Evolutionary conservation across 2,797 vertebrate species (phyloP).

Genomic region (Poliocrania exsul): DNA sequence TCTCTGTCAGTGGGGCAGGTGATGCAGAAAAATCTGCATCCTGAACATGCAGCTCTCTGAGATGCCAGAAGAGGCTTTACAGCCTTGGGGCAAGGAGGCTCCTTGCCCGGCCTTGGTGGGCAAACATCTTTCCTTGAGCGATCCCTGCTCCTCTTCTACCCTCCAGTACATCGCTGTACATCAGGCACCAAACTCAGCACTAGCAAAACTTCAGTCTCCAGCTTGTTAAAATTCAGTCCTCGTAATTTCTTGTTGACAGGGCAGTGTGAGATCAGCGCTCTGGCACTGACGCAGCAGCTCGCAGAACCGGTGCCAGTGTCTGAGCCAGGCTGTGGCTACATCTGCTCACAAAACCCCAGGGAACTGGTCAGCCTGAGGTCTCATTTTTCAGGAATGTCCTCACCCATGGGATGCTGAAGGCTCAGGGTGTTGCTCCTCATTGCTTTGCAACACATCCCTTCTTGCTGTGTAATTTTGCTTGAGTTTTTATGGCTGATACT

Average conservation of each 20-base stretch:
- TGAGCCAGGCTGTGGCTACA: background rate
- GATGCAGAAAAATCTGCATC: background rate
- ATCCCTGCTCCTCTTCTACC: background rate
- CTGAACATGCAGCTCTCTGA: background rate
- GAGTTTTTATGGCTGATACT: background rate
- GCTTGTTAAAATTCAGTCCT: conserved; percentile 42
- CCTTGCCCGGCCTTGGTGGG: background rate
- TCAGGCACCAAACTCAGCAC: background rate
- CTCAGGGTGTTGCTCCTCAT: background rate
- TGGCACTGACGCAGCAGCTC: background rate
- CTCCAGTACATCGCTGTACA: background rate
- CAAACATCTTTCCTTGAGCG: background rate
- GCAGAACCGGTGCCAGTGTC: rapidly evolving
- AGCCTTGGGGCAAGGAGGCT: background rate
- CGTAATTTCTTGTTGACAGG: background rate
- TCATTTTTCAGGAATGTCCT: rapidly evolving
- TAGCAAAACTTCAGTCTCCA: background rate
- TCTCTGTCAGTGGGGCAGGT: background rate
- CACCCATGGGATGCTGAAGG: background rate
- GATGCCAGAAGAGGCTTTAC: background rate
- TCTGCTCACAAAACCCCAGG: background rate
- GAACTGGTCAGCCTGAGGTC: background rate
- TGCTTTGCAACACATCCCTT: background rate
- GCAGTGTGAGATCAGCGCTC: background rate
- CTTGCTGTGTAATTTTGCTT: background rate